Conservation (phyloP, 2,113 vertebrate species). For the Phrynocephalus versicolor region DNA sequence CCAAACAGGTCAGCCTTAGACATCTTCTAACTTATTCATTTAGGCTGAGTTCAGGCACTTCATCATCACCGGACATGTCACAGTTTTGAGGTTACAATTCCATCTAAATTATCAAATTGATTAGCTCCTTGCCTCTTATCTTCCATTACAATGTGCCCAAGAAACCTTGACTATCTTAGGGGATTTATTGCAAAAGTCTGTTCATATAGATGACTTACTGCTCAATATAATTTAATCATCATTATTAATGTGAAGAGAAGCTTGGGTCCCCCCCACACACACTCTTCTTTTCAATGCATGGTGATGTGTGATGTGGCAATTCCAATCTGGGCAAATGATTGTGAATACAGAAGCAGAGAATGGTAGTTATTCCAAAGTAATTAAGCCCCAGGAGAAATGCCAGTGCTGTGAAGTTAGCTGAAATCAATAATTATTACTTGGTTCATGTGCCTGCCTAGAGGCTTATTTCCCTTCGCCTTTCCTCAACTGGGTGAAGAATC, state of each 20-base stretch:
- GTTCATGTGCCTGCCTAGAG: slow-evolving; percentile 6
- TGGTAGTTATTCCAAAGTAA: slow-evolving; percentile 28
- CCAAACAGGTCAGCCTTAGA: not conserved
- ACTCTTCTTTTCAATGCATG: slow-evolving; percentile 15
- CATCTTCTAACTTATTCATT: not conserved
- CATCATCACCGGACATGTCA: not conserved
- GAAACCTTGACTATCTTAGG: not conserved
- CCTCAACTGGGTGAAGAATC: not conserved
- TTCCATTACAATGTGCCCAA: slow-evolving; percentile 28
- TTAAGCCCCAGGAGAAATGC: slow-evolving; percentile 21
- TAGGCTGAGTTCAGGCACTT: not conserved
- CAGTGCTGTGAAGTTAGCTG: slow-evolving; percentile 2
- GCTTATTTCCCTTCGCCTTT: slow-evolving; percentile 19
- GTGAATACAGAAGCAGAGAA: slow-evolving; percentile 14
- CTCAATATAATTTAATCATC: slow-evolving; percentile 29
- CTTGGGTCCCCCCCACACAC: not conserved
- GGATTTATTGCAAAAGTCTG: slow-evolving; percentile 21
- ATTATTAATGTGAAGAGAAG: slow-evolving; percentile 28
- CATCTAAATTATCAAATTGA: slow-evolving; percentile 27
- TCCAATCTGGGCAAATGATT: slow-evolving; percentile 27
- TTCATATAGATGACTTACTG: slow-evolving; percentile 12
- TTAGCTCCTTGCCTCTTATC: slow-evolving; percentile 3
- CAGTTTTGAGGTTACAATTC: slow-evolving; percentile 12
- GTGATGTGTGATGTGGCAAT: slow-evolving; percentile 3
- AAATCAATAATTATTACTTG: slow-evolving; percentile 43